Evolutionary conservation across 2,113 vertebrate genomes (phyloP), one percentile per base, ranked within the genome.

Genomic region (Glareola pratincola): DNA sequence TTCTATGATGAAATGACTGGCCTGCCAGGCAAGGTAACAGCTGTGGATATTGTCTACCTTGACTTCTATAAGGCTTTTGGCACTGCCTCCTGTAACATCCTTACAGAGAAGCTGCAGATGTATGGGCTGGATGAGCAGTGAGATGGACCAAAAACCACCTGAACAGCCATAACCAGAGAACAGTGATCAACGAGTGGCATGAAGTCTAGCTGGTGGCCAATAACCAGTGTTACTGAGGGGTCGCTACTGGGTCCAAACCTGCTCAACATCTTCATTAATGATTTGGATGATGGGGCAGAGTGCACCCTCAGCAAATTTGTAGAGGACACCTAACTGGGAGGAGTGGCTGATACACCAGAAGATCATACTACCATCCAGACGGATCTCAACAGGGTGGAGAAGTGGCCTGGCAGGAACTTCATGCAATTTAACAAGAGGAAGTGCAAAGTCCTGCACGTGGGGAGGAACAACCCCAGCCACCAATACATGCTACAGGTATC

Each of bases 401-500:
- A 51, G 69, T 19, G 21, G 26, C 27, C 37, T 51, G 27, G 75
- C 19, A 26, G 13, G 26, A 90, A 37, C 36, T 17, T 51, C 60
- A 64, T 17, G 18, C 12, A 51, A 9, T 45, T 67, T 59, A 74
- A 8, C 36, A 43, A 32, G 17, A 3, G 3, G 2, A 82, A 67
- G 14, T 45, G 5, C 21, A 5, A 48, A 80, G 67, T 73, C 27
- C 67, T 66, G 24, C 26, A 36, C 20, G 5, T 50, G 15, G 3
- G 17, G 17, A 51, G 22, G 5, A 82, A 51, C 11, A 80, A 17
- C 7, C 10, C 26, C 14, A 51, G 21, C 11, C 67, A 81, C 12
- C 18, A 45, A 9, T 7, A 45, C 16, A 34, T 9, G 13, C 10
- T 62, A 8, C 1, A 1, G 7, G 4, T 12, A 10, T 9, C 45